These are phyloP conservation scores for Scylla paramamosain DNA, from an alignment of 1,140 invertebrate species.

Conservation along the genomic window DNA sequence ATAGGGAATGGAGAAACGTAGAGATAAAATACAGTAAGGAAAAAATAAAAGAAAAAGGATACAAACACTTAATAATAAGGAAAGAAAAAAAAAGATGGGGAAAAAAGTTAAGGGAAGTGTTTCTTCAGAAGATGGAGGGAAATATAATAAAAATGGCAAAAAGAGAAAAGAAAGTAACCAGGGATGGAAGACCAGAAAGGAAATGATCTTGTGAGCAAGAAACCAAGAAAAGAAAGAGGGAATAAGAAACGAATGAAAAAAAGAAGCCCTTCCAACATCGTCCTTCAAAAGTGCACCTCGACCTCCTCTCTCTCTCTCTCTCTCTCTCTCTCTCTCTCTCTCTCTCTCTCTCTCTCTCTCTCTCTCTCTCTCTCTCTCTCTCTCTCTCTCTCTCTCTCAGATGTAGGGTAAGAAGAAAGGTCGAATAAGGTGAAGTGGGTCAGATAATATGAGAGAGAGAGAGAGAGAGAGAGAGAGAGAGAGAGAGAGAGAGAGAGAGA, in stretches of 20 bases:
- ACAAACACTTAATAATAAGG: not conserved
- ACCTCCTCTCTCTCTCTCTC: not conserved
- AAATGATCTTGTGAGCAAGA: too few relatives aligned
- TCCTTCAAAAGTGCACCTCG: not conserved
- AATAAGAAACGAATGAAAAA: too few relatives aligned
- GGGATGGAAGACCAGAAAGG: too few relatives aligned
- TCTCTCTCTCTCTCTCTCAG: too few relatives aligned
- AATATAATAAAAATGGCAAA: not conserved
- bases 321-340: too few relatives aligned
- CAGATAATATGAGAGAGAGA: not conserved
- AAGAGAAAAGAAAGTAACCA: not conserved
- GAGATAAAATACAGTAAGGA: not conserved
- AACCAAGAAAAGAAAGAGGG: too few relatives aligned
- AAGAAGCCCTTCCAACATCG: not conserved
- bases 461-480: not conserved
- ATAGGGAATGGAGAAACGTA: not conserved
- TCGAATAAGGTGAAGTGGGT: not conserved
- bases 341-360: not conserved
- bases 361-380: not conserved
- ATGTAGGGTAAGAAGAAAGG: too few relatives aligned
- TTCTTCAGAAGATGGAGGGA: not conserved
- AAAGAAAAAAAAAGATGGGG: not conserved
- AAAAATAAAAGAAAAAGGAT: not conserved
- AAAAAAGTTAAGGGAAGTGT: not conserved
- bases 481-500: slow-evolving; percentile 20